A percentile compares a stretch with the other conserved stretches of the same genome.
These are phyloP conservation scores for Atlantisia rogersi DNA, from an alignment of 2,113 vertebrate genomes.

Conservation along the genomic window DNA sequence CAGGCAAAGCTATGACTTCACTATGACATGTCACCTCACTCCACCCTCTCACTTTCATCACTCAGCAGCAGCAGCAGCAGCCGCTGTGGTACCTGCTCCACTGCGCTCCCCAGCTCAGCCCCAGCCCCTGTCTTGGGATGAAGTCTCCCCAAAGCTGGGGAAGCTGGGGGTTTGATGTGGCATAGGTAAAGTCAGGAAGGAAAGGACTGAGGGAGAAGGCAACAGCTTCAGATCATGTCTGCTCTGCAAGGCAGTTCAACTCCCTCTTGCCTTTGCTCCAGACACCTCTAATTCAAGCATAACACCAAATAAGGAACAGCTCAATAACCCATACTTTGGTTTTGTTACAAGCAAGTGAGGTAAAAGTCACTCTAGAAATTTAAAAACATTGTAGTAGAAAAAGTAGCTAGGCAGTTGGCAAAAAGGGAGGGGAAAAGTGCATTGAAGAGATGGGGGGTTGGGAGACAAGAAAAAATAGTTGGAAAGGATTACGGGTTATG, in stretches of 20 bases:
- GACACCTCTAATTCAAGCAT: background rate
- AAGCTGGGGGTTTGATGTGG: background rate
- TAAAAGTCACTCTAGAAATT: background rate
- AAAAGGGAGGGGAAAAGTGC: background rate
- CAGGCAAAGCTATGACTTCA: background rate
- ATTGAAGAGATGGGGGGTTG: background rate
- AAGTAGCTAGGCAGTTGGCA: background rate
- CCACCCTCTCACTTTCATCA: background rate
- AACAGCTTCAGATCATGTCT: background rate
- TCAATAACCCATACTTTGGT: background rate
- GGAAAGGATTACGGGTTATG: background rate
- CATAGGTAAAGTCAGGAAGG: background rate
- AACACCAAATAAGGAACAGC: background rate
- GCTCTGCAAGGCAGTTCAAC: background rate
- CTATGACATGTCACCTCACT: background rate
- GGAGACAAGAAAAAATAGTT: background rate
- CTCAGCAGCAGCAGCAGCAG: accelerated
- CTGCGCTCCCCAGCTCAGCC: accelerated
- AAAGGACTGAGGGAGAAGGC: background rate
- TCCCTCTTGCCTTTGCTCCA: background rate
- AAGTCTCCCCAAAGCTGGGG: background rate
- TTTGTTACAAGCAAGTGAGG: background rate
- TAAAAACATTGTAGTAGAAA: background rate
- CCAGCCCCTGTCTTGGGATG: background rate
- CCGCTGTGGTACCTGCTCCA: accelerated